A percentile compares a stretch with the other conserved stretches of the same genome.
These are phyloP conservation scores for Volucella inanis DNA, from an alignment of 2,888 invertebrate species.

Conservation along the genomic window DNA sequence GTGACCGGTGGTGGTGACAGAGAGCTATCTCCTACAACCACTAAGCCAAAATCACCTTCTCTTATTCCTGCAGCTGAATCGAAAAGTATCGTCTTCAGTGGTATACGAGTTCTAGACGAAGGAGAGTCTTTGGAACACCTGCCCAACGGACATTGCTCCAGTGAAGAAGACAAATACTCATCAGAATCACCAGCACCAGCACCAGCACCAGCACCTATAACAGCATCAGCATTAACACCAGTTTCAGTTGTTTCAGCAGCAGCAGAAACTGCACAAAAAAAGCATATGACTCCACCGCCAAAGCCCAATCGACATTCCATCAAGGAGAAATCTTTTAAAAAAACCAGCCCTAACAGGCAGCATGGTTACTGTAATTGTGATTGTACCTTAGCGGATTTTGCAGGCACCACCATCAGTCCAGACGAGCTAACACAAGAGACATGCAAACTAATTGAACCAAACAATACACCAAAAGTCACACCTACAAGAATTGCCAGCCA, in stretches of 20 bases:
- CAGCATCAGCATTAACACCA: too few relatives aligned
- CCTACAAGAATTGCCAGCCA: constrained; percentile 14
- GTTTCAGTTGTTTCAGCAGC: too few relatives aligned
- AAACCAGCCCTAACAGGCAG: constrained; percentile 48
- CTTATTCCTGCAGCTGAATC: constrained; percentile 75
- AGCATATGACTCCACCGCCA: constrained; percentile 57
- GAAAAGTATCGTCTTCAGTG: constrained; percentile 75
- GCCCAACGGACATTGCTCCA: constrained; percentile 76
- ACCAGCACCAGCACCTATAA: neutral
- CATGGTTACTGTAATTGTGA: constrained; percentile 81
- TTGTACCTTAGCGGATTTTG: constrained; percentile 82
- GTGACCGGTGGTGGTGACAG: constrained; percentile 78
- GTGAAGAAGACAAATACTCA: constrained; percentile 57
- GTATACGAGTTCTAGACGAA: constrained; percentile 80
- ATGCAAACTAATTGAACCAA: constrained; percentile 81
- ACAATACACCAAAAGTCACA: constrained; percentile 76
- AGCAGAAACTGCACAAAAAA: constrained; percentile 23
- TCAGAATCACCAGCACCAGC: constrained; percentile 75
- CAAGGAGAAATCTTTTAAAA: constrained; percentile 43
- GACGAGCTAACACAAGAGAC: constrained; percentile 82
- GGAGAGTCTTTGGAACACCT: constrained; percentile 71
- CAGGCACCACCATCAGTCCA: constrained; percentile 80
- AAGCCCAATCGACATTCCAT: constrained; percentile 68
- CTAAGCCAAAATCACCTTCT: constrained; percentile 36
- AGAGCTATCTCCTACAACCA: constrained; percentile 75